Base-by-base conservation (phyloP, 2,888 invertebrate genomes). In the Chrysopilus asiliformis region DNA sequence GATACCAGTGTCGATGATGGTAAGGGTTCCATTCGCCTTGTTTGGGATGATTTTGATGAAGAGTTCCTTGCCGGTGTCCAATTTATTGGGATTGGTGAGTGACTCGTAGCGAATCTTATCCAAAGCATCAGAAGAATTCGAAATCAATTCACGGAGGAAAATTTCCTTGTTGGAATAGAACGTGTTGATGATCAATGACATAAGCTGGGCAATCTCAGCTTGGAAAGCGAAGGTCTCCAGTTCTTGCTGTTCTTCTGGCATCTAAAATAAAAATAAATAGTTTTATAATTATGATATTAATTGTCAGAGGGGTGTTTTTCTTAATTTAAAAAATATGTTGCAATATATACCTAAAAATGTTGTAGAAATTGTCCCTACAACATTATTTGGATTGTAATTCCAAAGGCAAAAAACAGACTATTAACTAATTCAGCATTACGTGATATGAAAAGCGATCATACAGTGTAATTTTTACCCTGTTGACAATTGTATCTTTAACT, bases 91-190 rank as follows among this genome's bases (percentile, higher is more conserved):
- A 61, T 98, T 95, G 6, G 95, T 98, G 49, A 98, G 75, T 10
- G 91, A 90, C 65, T 97, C 94, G 67, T 98, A 98, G 34, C 97
- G 81, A 67, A 86, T 85, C 56, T 86, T 86, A 64, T 87, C 86
- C 59, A 87, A 65, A 24, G 86, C 84, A 75, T 99, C 98, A 34
- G 94, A 94, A 1, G 94, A 81, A 65, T 98, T 98, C 12, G 97
- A 98, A 59, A 98, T 95, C 72, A 99, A 75, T 69, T 98, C 98
- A 65, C 97, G 76, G 41, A 98, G 78, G 69, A 98, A 99, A 57
- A 99, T 95, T 70, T 99, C 98, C 70, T 99, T 98, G 76, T 98
- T 98, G 1, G 94, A 94, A 67, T 98, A 99, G 72, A 99, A 98
- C 38, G 98, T 98, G 77, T 99, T 98, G 79, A 99, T 99, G 76